These are phyloP conservation scores for Solenopsis fugax DNA, from an alignment of 1,140 invertebrate genomes.

Conservation along the genomic window DNA sequence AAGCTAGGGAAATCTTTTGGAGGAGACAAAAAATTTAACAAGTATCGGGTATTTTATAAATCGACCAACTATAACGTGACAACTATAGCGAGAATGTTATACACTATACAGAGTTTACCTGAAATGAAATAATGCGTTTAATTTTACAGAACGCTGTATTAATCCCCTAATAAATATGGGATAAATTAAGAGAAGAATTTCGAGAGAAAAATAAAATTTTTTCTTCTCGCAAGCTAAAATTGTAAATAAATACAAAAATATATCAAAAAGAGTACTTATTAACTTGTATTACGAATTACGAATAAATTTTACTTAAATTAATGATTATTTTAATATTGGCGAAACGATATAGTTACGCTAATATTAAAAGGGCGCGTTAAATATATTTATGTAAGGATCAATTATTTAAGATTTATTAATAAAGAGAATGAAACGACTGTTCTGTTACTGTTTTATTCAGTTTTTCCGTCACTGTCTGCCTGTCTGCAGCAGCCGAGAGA, in stretches of 20 bases:
- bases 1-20: not conserved
- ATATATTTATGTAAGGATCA: not conserved
- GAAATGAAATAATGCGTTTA: constrained; percentile 3
- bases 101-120: not conserved
- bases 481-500: not conserved
- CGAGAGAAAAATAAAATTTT: not conserved
- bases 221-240: too few species aligned
- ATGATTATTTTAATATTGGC: not conserved
- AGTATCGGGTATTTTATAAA: not conserved
- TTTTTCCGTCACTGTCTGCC: not conserved
- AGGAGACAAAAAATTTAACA: not conserved
- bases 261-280: not conserved
- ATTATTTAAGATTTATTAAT: not conserved
- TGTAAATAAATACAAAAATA: not conserved
- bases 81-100: not conserved
- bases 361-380: too few species aligned
- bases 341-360: not conserved
- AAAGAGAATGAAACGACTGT: not conserved
- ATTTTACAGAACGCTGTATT: not conserved
- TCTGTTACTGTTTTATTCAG: not conserved
- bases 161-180: not conserved
- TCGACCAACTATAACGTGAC: not conserved
- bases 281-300: not conserved
- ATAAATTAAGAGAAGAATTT: not conserved
- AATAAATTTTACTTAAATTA: not conserved